These are phyloP conservation scores for Halichoeres trimaculatus DNA, from an alignment of 2,113 vertebrate genomes.

Conservation along the genomic window DNA sequence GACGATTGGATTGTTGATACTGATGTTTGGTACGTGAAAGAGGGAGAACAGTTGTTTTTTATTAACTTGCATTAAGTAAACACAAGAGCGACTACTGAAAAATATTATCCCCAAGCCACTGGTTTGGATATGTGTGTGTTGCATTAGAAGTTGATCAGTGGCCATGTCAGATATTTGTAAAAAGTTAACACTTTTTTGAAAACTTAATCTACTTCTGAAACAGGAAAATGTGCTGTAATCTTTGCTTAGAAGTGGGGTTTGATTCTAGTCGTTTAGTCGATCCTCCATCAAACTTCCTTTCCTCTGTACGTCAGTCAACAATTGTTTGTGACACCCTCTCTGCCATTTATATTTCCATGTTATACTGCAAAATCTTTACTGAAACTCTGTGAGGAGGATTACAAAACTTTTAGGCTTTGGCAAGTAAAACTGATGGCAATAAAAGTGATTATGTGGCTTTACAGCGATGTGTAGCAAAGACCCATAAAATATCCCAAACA, in stretches of 20 bases:
- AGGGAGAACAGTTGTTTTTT: not conserved
- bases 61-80: too few relatives aligned
- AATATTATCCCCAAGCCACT: too few relatives aligned
- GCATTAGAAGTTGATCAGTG: not conserved
- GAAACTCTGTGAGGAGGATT: not conserved
- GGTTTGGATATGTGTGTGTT: not conserved
- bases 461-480: not conserved
- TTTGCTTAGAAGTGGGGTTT: too few relatives aligned
- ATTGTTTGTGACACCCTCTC: not conserved
- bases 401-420: not conserved
- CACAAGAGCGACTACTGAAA: too few relatives aligned
- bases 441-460: not conserved
- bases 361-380: not conserved
- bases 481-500: not conserved
- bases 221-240: not conserved
- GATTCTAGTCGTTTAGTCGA: not conserved
- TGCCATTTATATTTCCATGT: not conserved
- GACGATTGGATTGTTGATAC: not conserved
- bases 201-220: too few relatives aligned
- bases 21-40: not conserved
- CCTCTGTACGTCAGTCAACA: not conserved
- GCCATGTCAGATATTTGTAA: not conserved
- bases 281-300: not conserved
- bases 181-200: not conserved
- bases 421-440: not conserved